phyloP scores from a whole-genome alignment of 2,888 invertebrate genomes.

The Phalera bucephala region DNA sequence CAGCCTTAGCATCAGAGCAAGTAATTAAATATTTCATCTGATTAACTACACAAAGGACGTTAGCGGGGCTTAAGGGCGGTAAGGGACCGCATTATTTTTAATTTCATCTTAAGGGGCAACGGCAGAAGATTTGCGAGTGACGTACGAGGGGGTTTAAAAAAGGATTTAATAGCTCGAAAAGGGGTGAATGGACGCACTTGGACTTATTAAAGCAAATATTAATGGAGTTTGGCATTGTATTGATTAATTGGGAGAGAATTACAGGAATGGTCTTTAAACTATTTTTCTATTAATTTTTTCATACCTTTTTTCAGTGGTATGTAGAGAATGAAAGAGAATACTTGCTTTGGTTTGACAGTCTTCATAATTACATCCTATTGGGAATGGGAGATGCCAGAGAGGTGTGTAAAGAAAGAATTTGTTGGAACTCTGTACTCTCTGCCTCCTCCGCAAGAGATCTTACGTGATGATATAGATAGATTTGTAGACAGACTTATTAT shows the following conservation, averaged over 20 bases:
- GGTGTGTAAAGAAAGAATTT: too few species aligned
- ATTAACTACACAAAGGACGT: conserved; percentile 72
- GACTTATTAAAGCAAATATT: conserved; percentile 64
- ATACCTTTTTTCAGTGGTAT: too few species aligned
- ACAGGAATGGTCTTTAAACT: too few species aligned
- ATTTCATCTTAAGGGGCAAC: conserved; percentile 56
- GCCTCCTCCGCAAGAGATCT: too few species aligned
- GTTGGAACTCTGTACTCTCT: too few species aligned
- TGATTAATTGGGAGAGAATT: conserved; percentile 5
- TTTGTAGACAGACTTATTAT: too few species aligned
- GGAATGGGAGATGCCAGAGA: too few species aligned
- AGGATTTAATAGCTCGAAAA: conserved; percentile 52
- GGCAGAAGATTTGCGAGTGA: conserved; percentile 63
- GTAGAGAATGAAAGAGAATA: too few species aligned
- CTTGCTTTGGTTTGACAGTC: too few species aligned
- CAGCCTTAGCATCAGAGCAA: conserved; percentile 53
- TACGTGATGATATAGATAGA: too few species aligned
- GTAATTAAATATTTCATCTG: conserved; percentile 81
- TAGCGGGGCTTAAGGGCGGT: conserved; percentile 53
- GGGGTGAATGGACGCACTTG: conserved; percentile 55
- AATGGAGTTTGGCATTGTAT: conserved; percentile 56
- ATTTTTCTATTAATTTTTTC: too few species aligned
- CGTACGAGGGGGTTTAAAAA: conserved; percentile 54
- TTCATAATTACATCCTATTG: too few species aligned
- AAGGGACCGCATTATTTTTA: conserved; percentile 70